Evolutionary conservation across 2,888 invertebrate genomes (phyloP).

Genomic region (Agrotis puta): DNA sequence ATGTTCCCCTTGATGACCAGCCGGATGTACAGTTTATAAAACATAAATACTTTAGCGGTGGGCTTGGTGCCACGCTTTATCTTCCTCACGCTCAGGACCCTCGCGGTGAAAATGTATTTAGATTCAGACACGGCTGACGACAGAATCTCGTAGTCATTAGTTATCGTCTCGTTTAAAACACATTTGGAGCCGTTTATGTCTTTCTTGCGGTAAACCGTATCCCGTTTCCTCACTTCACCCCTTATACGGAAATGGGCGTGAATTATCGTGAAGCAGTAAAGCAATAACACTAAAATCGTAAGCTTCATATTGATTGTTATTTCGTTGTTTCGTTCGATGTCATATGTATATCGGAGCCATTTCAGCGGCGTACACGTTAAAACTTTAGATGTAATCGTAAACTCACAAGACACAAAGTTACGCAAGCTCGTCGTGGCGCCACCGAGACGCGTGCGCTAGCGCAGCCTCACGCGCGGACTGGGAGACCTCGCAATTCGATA

Average conservation of each 20-base stretch:
- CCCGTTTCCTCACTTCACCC: slow-evolving; percentile 84
- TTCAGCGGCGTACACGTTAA: slow-evolving; percentile 76
- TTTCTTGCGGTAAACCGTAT: slow-evolving; percentile 85
- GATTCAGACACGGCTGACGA: slow-evolving; percentile 90
- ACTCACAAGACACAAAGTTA: slow-evolving; percentile 81
- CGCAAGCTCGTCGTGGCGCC: slow-evolving; percentile 87
- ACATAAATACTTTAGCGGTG: slow-evolving; percentile 85
- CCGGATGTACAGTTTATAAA: slow-evolving; percentile 86
- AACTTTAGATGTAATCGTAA: slow-evolving; percentile 82
- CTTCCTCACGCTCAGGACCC: slow-evolving; percentile 88
- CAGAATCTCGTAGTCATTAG: slow-evolving; percentile 90
- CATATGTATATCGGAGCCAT: slow-evolving; percentile 77
- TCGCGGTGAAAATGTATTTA: slow-evolving; percentile 89
- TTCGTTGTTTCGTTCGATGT: slow-evolving; percentile 68
- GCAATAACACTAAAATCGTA: slow-evolving; percentile 82
- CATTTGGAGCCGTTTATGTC: slow-evolving; percentile 87
- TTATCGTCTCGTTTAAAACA: slow-evolving; percentile 90
- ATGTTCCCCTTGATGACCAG: slow-evolving; percentile 87
- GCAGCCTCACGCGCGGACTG: slow-evolving; percentile 89
- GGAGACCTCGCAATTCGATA: slow-evolving; percentile 89
- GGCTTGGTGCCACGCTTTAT: slow-evolving; percentile 85
- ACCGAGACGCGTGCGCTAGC: slow-evolving; percentile 89
- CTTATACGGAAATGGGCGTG: slow-evolving; percentile 82
- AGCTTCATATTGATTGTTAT: slow-evolving; percentile 84
- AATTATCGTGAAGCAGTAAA: slow-evolving; percentile 81